Evolutionary conservation across 1,140 invertebrate species (phyloP).

Genomic region (Cydia splendana): DNA sequence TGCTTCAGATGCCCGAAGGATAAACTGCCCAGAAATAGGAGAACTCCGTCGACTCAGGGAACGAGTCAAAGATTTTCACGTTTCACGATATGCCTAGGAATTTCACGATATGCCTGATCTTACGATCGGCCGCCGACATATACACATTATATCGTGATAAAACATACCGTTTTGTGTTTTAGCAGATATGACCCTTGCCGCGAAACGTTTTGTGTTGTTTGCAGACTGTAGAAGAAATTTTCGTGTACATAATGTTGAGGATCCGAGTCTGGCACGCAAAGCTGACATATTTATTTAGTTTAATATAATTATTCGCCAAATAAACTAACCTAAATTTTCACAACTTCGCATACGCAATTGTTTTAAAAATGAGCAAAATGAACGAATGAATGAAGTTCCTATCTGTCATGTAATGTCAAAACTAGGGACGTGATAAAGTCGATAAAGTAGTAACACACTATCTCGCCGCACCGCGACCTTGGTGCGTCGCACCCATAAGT

Average conservation of each 20-base stretch:
- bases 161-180: slow-evolving; percentile 45
- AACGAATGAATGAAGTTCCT: neutral
- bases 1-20: no score
- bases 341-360: neutral
- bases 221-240: slow-evolving; percentile 54
- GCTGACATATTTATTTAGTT: slow-evolving; percentile 55
- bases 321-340: slow-evolving; percentile 18
- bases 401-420: no score
- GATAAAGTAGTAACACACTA: no score
- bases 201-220: slow-evolving; percentile 48
- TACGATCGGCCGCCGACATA: no score
- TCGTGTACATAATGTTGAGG: slow-evolving; percentile 42
- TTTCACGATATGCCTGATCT: no score
- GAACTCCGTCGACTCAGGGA: no score
- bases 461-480: no score
- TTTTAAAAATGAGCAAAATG: neutral
- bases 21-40: no score
- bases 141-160: slow-evolving; percentile 3
- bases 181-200: slow-evolving; percentile 39
- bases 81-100: no score
- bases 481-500: no score
- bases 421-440: no score
- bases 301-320: neutral
- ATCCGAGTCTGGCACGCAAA: slow-evolving; percentile 53
- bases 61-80: no score